These are phyloP conservation scores for Neomorphus geoffroyi DNA, from an alignment of 2,797 vertebrate species.

Conservation along the genomic window DNA sequence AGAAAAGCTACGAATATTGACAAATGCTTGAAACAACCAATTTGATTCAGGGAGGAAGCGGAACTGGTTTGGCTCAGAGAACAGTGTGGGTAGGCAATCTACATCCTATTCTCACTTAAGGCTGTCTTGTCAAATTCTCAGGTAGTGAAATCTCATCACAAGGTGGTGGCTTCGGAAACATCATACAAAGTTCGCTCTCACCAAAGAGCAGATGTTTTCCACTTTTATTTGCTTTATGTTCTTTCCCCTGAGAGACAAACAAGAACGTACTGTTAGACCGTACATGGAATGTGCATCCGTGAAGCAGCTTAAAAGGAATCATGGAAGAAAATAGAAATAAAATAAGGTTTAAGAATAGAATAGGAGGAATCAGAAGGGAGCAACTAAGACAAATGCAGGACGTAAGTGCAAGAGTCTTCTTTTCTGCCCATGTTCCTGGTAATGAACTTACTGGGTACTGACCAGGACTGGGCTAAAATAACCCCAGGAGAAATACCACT, in stretches of 20 bases:
- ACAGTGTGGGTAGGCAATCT: not conserved
- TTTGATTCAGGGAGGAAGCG: not conserved
- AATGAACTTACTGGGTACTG: not conserved
- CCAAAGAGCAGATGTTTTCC: not conserved
- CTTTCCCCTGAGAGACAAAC: not conserved
- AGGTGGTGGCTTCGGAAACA: slow-evolving; percentile 12
- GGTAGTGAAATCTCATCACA: not conserved
- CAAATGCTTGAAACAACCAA: not conserved
- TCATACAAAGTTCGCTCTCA: not conserved
- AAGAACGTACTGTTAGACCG: not conserved
- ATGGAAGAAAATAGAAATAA: not conserved
- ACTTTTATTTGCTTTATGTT: not conserved
- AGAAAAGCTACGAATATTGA: not conserved
- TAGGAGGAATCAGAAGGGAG: not conserved
- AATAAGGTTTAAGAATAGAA: not conserved
- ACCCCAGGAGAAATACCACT: not conserved
- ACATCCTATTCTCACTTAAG: not conserved
- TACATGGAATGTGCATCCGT: not conserved
- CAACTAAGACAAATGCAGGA: not conserved
- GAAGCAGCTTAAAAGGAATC: not conserved
- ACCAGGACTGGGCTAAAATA: not conserved
- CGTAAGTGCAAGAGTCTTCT: not conserved
- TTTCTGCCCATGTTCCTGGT: not conserved
- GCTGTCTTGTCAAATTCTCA: not conserved
- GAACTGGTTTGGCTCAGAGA: slow-evolving; percentile 12